Evolutionary conservation across 1,140 invertebrate genomes (phyloP).

Genomic region (Drusus annulatus): DNA sequence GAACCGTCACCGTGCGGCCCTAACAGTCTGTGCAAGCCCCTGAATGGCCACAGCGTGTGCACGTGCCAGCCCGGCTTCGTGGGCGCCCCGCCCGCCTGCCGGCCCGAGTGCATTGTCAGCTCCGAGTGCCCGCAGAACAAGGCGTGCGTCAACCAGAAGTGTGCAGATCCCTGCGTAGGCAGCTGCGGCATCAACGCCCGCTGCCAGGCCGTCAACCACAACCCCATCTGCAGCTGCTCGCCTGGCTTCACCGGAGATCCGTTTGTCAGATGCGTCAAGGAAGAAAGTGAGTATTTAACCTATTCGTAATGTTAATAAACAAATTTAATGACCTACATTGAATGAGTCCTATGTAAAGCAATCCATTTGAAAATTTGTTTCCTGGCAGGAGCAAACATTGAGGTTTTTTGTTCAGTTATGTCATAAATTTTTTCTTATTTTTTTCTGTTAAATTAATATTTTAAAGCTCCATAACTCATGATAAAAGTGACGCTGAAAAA

Average conservation of each 20-base stretch:
- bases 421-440: too few species aligned
- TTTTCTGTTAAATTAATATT: too few species aligned
- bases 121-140: conserved; percentile 87
- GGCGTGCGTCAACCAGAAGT: conserved; percentile 87
- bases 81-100: conserved; percentile 83
- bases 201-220: conserved; percentile 88
- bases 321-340: too few species aligned
- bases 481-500: too few species aligned
- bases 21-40: conserved; percentile 83
- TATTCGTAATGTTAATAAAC: too few species aligned
- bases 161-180: conserved; percentile 85
- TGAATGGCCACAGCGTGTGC: conserved; percentile 85
- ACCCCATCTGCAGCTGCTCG: conserved; percentile 85
- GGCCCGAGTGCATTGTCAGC: conserved; percentile 87
- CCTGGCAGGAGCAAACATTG: too few species aligned
- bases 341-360: too few species aligned
- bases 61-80: conserved; percentile 83
- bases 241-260: conserved; percentile 85
- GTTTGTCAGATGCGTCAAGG: conserved; percentile 77
- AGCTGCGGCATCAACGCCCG: conserved; percentile 86
- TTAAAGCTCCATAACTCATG: too few species aligned
- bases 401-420: too few species aligned
- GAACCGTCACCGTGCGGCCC: conserved; percentile 86
- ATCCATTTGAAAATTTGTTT: too few species aligned
- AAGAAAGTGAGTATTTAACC: conserved; percentile 71